Conservation (phyloP, 2,113 vertebrate genomes). For the Bambusicola thoracicus region DNA sequence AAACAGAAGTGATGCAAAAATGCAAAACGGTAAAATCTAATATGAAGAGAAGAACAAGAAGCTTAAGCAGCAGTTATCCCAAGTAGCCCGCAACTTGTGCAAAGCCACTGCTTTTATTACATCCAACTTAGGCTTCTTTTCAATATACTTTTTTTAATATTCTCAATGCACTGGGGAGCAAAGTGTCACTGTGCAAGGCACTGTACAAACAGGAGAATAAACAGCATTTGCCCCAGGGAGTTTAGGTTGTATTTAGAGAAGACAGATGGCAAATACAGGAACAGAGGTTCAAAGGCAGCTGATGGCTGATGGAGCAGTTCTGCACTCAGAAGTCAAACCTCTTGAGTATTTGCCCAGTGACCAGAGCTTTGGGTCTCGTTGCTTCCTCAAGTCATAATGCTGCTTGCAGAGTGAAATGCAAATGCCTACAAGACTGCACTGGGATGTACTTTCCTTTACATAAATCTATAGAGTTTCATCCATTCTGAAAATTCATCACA, state of each 20-base stretch:
- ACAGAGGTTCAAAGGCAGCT: not conserved
- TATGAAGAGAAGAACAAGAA: not conserved
- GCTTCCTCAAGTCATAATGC: not conserved
- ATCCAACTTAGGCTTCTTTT: not conserved
- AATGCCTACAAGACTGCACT: not conserved
- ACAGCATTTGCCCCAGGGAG: not conserved
- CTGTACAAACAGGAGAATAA: constrained; percentile 9
- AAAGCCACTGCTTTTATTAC: not conserved
- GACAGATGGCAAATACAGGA: constrained; percentile 42
- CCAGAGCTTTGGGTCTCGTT: not conserved
- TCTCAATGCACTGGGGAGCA: not conserved
- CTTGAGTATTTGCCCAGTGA: constrained; percentile 16
- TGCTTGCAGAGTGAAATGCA: not conserved
- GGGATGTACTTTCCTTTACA: not conserved
- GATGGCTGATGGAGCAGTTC: not conserved
- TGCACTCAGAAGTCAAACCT: constrained; percentile 5
- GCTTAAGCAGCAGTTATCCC: not conserved
- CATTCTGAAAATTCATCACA: not conserved
- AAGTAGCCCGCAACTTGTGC: not conserved
- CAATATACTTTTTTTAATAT: not conserved
- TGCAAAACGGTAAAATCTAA: not conserved
- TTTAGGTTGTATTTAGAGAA: constrained; percentile 15
- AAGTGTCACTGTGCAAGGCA: not conserved
- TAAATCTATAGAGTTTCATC: not conserved
- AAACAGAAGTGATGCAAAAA: not conserved